These are phyloP conservation scores for Bergia sp. DNA, from an alignment of 92 coral and sea anemone genomes.

Conservation along the genomic window DNA sequence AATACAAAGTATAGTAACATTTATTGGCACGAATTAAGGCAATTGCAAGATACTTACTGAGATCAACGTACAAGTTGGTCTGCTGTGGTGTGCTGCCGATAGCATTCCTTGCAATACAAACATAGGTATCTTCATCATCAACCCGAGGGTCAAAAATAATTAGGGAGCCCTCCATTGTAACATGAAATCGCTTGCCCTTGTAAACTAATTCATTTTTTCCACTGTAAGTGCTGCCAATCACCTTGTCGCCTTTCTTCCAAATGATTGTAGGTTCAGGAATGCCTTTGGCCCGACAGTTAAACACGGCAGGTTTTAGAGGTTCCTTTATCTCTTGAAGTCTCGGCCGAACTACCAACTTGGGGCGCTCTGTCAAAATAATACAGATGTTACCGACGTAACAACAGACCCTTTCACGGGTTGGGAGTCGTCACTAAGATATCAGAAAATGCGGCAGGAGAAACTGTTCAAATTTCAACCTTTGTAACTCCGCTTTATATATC, in stretches of 20 bases:
- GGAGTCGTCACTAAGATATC: too few species aligned
- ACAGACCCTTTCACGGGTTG: not conserved
- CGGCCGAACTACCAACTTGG: slow-evolving; percentile 67
- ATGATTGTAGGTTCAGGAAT: slow-evolving; percentile 71
- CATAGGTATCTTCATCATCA: slow-evolving; percentile 75
- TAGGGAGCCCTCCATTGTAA: slow-evolving; percentile 79
- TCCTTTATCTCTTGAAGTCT: slow-evolving; percentile 61
- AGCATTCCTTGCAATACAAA: slow-evolving; percentile 71
- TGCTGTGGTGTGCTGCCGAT: slow-evolving; percentile 65
- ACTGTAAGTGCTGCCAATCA: slow-evolving; percentile 55
- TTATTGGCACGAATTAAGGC: not conserved
- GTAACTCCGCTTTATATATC: too few species aligned
- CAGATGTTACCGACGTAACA: not conserved
- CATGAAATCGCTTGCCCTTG: slow-evolving; percentile 73
- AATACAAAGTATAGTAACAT: not conserved
- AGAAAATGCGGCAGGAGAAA: too few species aligned
- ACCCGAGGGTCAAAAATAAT: slow-evolving; percentile 77
- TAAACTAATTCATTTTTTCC: slow-evolving; percentile 68
- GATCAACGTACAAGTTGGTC: slow-evolving; percentile 72
- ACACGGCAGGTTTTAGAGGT: slow-evolving; percentile 73
- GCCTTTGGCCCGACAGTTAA: slow-evolving; percentile 79
- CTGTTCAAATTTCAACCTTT: too few species aligned
- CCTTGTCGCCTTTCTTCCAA: slow-evolving; percentile 69
- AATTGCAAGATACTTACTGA: slow-evolving; percentile 61
- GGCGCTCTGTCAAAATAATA: slow-evolving; percentile 57